Conservation (phyloP, 2,113 vertebrate genomes). For the Raphicerus campestris region DNA sequence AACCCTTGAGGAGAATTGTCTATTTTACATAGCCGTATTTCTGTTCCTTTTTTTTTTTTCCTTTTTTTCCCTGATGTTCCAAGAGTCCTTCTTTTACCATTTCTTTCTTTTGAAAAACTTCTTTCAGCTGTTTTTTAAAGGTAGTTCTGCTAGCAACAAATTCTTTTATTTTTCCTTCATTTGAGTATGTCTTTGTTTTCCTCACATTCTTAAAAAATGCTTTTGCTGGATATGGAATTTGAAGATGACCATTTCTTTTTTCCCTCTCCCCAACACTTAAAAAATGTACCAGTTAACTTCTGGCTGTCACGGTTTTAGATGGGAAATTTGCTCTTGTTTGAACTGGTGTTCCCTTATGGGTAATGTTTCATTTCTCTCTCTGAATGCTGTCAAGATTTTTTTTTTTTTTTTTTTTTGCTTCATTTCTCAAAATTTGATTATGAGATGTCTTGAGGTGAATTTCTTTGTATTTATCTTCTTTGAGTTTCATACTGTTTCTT, state of each 20-base stretch:
- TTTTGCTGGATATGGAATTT: not conserved
- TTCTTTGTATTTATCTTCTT: not conserved
- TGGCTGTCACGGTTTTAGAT: not conserved
- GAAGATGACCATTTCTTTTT: not conserved
- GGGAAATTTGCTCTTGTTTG: not conserved
- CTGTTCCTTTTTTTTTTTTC: not conserved
- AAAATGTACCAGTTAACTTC: not conserved
- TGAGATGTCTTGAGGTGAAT: not conserved
- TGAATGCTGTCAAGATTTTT: not conserved
- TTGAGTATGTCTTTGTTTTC: not conserved
- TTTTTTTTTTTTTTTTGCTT: not conserved
- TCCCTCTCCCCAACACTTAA: not conserved
- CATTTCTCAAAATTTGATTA: not conserved
- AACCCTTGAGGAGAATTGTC: not conserved
- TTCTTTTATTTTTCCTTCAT: not conserved
- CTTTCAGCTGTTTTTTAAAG: not conserved
- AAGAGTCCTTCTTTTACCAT: not conserved
- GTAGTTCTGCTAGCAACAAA: not conserved
- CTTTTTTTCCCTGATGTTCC: not conserved
- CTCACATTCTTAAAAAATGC: not conserved
- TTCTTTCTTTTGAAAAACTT: not conserved
- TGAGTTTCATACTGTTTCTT: not conserved
- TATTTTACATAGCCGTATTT: not conserved
- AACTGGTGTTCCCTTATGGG: not conserved
- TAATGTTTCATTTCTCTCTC: not conserved